These are phyloP conservation scores for Petaurus breviceps DNA, from an alignment of 2,113 vertebrate genomes.

Conservation along the genomic window DNA sequence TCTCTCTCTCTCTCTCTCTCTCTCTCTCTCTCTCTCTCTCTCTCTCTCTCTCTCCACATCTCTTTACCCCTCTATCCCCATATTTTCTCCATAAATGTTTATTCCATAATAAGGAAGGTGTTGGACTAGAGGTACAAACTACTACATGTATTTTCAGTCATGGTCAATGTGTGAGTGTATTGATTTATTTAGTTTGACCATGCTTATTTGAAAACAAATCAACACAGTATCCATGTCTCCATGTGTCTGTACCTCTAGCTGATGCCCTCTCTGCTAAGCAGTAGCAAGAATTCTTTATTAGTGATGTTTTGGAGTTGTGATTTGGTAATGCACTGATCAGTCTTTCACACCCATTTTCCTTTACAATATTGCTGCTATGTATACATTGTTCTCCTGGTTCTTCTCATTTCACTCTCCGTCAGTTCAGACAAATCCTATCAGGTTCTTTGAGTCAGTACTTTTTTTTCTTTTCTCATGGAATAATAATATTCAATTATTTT, in stretches of 20 bases:
- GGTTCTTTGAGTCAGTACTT: too few species aligned
- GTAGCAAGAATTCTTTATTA: background rate
- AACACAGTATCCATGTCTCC: too few species aligned
- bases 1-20: background rate
- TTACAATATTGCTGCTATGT: background rate
- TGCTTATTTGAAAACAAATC: background rate
- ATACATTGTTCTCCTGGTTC: background rate
- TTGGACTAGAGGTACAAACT: background rate
- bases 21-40: too few species aligned
- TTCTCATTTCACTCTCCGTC: background rate
- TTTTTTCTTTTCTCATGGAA: too few species aligned
- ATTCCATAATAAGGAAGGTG: background rate
- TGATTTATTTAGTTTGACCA: background rate
- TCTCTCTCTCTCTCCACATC: background rate
- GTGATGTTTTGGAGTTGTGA: background rate
- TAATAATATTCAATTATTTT: too few species aligned
- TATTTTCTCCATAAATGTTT: background rate
- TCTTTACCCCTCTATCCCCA: background rate
- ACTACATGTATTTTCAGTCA: background rate
- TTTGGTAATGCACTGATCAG: background rate
- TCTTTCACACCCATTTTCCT: background rate
- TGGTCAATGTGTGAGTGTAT: background rate
- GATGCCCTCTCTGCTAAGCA: background rate
- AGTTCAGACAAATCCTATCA: background rate
- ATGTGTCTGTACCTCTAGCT: too few species aligned